These are phyloP conservation scores for Phocoena phocoena DNA, from an alignment of 2,113 vertebrate species.

Conservation along the genomic window DNA sequence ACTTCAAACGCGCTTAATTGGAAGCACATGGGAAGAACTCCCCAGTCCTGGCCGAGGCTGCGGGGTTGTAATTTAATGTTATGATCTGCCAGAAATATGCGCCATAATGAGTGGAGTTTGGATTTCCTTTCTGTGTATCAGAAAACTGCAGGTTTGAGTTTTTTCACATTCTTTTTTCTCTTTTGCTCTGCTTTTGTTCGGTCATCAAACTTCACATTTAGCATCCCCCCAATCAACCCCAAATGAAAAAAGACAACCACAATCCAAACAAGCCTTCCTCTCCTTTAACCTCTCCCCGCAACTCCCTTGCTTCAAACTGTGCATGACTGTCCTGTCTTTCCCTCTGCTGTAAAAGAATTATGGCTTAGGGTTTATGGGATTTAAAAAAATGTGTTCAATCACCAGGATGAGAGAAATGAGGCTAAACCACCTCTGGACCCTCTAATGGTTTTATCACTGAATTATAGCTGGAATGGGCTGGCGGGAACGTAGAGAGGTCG, in stretches of 20 bases:
- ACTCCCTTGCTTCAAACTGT: conserved; percentile 4
- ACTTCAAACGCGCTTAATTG: conserved; percentile 89
- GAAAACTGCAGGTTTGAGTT: conserved; percentile 78
- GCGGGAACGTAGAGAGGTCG: background rate
- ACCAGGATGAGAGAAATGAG: conserved; percentile 56
- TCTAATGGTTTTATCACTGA: conserved; percentile 58
- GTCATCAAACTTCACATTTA: conserved; percentile 74
- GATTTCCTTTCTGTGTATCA: conserved; percentile 84
- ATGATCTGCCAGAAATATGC: conserved; percentile 88
- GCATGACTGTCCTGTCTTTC: conserved; percentile 48
- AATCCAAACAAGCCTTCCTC: background rate
- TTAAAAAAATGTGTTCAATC: conserved; percentile 67
- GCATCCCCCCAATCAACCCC: conserved; percentile 28
- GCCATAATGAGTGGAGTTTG: conserved; percentile 84
- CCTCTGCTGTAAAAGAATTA: conserved; percentile 70
- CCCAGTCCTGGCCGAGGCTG: conserved; percentile 83
- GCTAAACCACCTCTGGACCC: conserved; percentile 58
- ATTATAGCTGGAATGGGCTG: conserved; percentile 9
- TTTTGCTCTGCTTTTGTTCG: conserved; percentile 82
- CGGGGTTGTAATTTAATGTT: conserved; percentile 87
- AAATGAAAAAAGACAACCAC: conserved; percentile 67
- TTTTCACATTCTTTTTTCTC: background rate
- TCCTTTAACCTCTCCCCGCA: conserved; percentile 6
- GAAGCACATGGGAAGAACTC: conserved; percentile 87
- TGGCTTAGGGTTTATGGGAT: conserved; percentile 63